Evolutionary conservation across 1,140 invertebrate species (phyloP).

Genomic region (Scylla paramamosain): DNA sequence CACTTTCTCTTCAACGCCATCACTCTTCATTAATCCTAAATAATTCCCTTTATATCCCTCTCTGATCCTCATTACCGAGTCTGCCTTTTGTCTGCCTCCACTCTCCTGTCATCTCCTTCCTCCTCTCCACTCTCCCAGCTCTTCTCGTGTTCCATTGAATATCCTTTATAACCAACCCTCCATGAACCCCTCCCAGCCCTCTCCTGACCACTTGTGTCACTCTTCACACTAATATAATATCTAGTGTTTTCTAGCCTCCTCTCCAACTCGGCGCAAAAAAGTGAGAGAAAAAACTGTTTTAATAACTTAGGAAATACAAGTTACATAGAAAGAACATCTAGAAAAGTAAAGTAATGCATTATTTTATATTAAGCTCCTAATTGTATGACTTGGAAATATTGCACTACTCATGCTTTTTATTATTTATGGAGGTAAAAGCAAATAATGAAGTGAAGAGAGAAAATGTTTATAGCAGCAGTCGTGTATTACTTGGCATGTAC

Average conservation of each 20-base stretch:
- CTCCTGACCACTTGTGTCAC: neutral
- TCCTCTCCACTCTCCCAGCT: neutral
- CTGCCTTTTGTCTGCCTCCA: neutral
- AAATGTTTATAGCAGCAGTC: too few species aligned
- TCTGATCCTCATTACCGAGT: neutral
- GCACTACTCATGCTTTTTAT: too few species aligned
- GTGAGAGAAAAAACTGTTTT: too few species aligned
- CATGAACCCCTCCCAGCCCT: neutral
- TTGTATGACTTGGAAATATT: too few species aligned
- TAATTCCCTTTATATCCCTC: neutral
- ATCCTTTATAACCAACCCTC: neutral
- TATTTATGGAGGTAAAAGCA: too few species aligned
- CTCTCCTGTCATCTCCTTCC: neutral
- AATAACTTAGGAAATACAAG: too few species aligned
- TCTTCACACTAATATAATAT: neutral
- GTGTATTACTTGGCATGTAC: too few species aligned
- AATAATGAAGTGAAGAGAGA: too few species aligned
- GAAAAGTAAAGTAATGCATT: too few species aligned
- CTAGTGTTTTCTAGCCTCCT: neutral
- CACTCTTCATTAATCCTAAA: constrained; percentile 5
- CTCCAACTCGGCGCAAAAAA: too few species aligned
- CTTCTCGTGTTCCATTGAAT: neutral
- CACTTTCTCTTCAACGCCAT: neutral
- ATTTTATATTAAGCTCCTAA: too few species aligned
- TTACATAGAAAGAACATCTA: too few species aligned